Evolutionary conservation across 2,888 invertebrate genomes (phyloP), one percentile per base, ranked within the genome.

Genomic region (Thera obeliscata): DNA sequence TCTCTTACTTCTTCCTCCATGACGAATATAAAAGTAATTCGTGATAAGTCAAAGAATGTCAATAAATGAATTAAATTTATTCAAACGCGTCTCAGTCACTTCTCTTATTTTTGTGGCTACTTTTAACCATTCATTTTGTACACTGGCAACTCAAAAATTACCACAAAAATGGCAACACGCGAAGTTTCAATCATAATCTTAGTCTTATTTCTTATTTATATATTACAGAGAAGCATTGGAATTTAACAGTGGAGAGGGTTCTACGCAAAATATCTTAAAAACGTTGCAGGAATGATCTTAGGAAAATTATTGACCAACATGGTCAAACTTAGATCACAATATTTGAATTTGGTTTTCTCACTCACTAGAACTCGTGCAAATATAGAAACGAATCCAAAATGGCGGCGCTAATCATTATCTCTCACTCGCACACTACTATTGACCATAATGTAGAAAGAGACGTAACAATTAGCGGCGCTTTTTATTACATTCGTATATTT

Each of bases 161-260:
- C 79, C 81, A 80, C 81, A 78, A 78, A 81, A 80, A 78, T 79
- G 80, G 77, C 80, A 78, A 80, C 79, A 67, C 70, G n/a, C 11
- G 38, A 7, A 8, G 71, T 76, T 71, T 73, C 22, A 22, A 22
- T 76, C 67, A 74, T 9, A 76, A 74, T 78, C 75, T 12, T 79
- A 84, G 78, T 84, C 81, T 83, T 78, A 74, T 74, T 74, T 74
- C 76, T 79, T 80, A 68, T 38, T 65, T 64, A 48, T 79, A 65
- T 62, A 63, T 74, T 70, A 70, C 74, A 72, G 59, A 72, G 59
- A 81, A 81, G 80, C 82, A 41, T 76, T 63, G 83, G 82, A 83
- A 74, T 80, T 76, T 71, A 83, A 83, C 83, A 82, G 77, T 81
- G 82, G 83, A 81, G 61, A 62, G 76, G 83, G 79, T 59, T 72